Percentiles rank a stretch among this genome's conserved stretches.
Evolutionary conservation across 2,888 invertebrate species (phyloP).

Genomic region (Palloptera scutellata): DNA sequence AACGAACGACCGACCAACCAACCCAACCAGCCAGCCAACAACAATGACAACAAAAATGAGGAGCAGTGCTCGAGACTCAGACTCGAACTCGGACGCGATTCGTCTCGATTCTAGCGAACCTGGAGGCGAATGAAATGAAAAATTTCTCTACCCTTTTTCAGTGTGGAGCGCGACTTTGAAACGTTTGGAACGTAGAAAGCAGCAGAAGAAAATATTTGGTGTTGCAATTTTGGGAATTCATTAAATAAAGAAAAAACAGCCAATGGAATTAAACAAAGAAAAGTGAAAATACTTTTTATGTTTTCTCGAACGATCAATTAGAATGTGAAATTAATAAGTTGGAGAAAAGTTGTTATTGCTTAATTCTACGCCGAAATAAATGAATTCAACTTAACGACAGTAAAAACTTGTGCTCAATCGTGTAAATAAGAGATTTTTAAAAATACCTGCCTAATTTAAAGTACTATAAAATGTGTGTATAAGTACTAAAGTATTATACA

Average conservation of each 20-base stretch:
- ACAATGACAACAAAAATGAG: slow-evolving; percentile 40
- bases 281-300: neutral
- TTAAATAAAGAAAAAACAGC: slow-evolving; percentile 11
- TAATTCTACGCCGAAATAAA: no score
- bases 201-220: no score
- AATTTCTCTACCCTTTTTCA: slow-evolving; percentile 62
- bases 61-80: slow-evolving; percentile 29
- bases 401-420: no score
- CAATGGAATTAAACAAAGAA: no score
- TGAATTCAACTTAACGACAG: no score
- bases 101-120: slow-evolving; percentile 12
- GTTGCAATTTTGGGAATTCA: no score
- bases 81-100: slow-evolving; percentile 20
- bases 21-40: slow-evolving; percentile 33
- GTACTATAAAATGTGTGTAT: no score
- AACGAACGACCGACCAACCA: slow-evolving; percentile 8
- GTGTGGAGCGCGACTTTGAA: slow-evolving; percentile 62
- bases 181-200: slow-evolving; percentile 47
- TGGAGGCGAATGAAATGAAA: slow-evolving; percentile 48
- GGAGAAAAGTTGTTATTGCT: no score
- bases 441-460: no score
- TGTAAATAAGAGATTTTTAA: no score
- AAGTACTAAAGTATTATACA: neutral
- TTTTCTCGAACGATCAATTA: no score
- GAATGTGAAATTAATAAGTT: no score